Evolutionary conservation across 1,140 invertebrate species (phyloP).

Genomic region (Panagrolaimus sp.): DNA sequence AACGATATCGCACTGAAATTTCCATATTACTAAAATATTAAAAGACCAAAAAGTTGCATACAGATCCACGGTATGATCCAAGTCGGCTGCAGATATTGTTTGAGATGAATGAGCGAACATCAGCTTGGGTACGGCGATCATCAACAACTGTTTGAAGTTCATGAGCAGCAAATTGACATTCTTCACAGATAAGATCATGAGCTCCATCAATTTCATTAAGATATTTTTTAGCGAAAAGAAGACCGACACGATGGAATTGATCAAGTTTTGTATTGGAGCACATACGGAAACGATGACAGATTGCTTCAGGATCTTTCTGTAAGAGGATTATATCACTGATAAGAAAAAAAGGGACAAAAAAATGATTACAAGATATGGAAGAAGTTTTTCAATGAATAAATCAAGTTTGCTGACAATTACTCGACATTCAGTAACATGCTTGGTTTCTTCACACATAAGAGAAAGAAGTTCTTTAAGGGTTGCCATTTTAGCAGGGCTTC

Average conservation of each 20-base stretch:
- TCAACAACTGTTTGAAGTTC: conserved; percentile 49
- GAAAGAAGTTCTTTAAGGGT: conserved; percentile 51
- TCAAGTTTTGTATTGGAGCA: conserved; percentile 54
- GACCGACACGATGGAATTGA: conserved; percentile 52
- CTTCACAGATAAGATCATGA: conserved; percentile 54
- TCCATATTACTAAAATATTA: background rate
- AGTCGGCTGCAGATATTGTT: conserved; percentile 47
- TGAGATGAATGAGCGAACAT: conserved; percentile 46
- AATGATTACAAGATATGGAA: conserved; percentile 49
- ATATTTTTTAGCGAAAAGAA: conserved; percentile 50
- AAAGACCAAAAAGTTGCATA: conserved; percentile 5
- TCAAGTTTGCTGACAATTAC: conserved; percentile 55
- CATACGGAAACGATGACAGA: conserved; percentile 51
- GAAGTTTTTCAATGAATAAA: conserved; percentile 46
- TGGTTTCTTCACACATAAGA: conserved; percentile 52
- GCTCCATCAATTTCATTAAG: conserved; percentile 31
- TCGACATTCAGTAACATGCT: conserved; percentile 50
- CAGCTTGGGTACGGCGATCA: conserved; percentile 39
- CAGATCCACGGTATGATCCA: conserved; percentile 41
- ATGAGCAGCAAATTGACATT: conserved; percentile 56
- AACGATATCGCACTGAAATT: conserved; percentile 50
- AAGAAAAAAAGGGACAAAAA: background rate
- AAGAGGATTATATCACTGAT: conserved; percentile 22
- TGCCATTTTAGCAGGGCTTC: conserved; percentile 53
- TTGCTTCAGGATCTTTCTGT: conserved; percentile 46